phyloP scores from a whole-genome alignment of 92 coral and sea anemone species.

The Paramuricea clavata region DNA sequence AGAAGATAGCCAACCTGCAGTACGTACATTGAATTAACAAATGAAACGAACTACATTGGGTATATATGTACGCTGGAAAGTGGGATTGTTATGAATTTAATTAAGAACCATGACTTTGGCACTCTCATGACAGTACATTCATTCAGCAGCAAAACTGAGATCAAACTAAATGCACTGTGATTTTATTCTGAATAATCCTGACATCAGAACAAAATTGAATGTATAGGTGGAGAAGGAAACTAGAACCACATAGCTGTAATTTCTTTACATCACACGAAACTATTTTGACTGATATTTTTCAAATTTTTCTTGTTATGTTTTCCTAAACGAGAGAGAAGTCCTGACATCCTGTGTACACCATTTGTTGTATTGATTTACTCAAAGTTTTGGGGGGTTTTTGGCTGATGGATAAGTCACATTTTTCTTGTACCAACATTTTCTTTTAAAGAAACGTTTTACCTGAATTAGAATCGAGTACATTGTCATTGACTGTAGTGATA shows the following conservation, averaged over 20 bases:
- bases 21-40: background rate
- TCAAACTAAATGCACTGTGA: background rate
- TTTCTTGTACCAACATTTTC: too few species aligned
- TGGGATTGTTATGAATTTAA: background rate
- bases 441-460: too few species aligned
- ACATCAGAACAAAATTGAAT: background rate
- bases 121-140: background rate
- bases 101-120: background rate
- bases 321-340: background rate
- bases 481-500: too few species aligned
- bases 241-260: background rate
- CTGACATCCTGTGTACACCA: background rate
- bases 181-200: background rate
- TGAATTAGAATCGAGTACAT: too few species aligned
- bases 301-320: background rate
- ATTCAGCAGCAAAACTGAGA: background rate
- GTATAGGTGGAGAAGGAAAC: background rate
- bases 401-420: too few species aligned
- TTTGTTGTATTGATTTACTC: too few species aligned
- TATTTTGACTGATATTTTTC: background rate
- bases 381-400: too few species aligned
- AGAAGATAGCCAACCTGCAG: background rate
- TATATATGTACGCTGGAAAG: background rate
- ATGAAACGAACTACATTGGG: background rate
- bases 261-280: background rate